A percentile compares a stretch with the other conserved stretches of the same genome.
These are phyloP conservation scores for Callocephalon fimbriatum DNA, from an alignment of 2,113 vertebrate species.

Conservation along the genomic window DNA sequence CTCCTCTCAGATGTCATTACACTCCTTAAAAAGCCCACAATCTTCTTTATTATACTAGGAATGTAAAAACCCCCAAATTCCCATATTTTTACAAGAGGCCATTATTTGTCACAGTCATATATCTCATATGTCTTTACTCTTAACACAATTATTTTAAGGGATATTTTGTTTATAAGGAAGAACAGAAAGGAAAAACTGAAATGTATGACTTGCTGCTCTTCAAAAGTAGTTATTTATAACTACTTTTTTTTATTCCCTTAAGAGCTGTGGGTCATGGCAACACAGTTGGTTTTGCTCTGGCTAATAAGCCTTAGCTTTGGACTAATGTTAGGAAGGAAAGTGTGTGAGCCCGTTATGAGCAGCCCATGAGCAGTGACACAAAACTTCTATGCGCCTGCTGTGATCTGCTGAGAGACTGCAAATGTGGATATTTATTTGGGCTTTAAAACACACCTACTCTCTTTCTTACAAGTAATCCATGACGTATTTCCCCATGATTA, in stretches of 20 bases:
- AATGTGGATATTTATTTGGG: background rate
- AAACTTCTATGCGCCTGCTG: background rate
- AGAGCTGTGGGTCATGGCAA: background rate
- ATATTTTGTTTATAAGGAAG: background rate
- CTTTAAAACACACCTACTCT: background rate
- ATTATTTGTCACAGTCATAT: background rate
- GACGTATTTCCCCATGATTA: background rate
- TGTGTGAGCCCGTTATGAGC: background rate
- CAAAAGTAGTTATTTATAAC: constrained; percentile 27
- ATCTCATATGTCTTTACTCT: background rate
- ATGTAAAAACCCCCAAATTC: background rate
- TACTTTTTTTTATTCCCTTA: constrained; percentile 19
- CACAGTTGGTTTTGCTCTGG: constrained; percentile 22
- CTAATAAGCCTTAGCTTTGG: background rate
- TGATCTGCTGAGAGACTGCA: background rate
- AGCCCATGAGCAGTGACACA: background rate
- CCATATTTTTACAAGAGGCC: background rate
- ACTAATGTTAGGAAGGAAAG: background rate
- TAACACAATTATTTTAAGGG: constrained; percentile 4
- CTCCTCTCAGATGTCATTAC: background rate
- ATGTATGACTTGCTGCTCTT: background rate
- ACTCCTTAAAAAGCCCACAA: background rate
- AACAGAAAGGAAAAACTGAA: constrained; percentile 25
- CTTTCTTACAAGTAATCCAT: background rate
- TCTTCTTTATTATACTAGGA: background rate